Percentiles rank a stretch among this genome's conserved stretches.
Evolutionary conservation across 2,113 vertebrate genomes (phyloP).

Genomic region (Machaerirhynchus nigripectus): DNA sequence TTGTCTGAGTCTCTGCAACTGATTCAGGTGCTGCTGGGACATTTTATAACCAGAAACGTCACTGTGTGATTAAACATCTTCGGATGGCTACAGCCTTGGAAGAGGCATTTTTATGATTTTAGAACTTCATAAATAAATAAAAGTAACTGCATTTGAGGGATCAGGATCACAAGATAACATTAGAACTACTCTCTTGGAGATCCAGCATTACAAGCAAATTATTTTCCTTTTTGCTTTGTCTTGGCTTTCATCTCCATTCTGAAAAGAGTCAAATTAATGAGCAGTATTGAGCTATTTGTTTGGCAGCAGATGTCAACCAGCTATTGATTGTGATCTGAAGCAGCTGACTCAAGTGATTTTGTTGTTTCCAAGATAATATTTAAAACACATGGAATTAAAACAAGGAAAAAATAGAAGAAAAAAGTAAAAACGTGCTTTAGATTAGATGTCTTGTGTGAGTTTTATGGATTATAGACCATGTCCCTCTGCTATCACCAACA

Average conservation of each 20-base stretch:
- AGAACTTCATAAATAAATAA: background rate
- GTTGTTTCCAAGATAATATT: conserved; percentile 32
- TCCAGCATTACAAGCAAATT: background rate
- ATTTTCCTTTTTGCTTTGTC: conserved; percentile 19
- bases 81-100: background rate
- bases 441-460: background rate
- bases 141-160: background rate
- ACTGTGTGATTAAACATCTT: background rate
- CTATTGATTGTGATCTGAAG: conserved; percentile 42
- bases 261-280: conserved; percentile 39
- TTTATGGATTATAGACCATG: background rate
- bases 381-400: background rate
- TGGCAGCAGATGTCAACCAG: conserved; percentile 47
- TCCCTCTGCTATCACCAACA: background rate
- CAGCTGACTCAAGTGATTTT: conserved; percentile 19
- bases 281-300: conserved; percentile 33
- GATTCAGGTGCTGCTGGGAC: background rate
- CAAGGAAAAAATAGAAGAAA: background rate
- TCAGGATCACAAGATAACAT: background rate
- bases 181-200: background rate
- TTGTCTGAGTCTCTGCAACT: background rate
- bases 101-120: background rate
- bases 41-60: background rate
- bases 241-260: conserved; percentile 23
- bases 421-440: background rate